A percentile compares a stretch with the other conserved stretches of the same genome.
Evolutionary conservation across 2,888 invertebrate genomes (phyloP).

Genomic region (Pediacus dermestoides): DNA sequence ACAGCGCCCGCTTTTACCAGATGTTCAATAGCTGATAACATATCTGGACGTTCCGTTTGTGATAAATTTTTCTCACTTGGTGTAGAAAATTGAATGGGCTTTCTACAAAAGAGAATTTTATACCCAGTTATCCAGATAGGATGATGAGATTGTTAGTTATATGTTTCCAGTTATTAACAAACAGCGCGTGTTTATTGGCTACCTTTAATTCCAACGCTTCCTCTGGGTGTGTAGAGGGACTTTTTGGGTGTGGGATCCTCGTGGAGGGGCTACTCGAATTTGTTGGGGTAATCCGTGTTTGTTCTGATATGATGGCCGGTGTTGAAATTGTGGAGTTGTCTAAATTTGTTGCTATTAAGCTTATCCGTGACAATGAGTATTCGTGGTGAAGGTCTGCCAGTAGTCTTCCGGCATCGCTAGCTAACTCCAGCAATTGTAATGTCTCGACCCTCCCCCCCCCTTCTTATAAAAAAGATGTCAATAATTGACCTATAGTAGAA

Average conservation of each 20-base stretch:
- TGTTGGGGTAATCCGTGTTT: too few relatives aligned
- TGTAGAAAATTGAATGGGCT: background rate
- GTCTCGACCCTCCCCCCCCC: conserved; percentile 2
- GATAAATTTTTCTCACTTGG: background rate
- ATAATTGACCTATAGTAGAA: background rate
- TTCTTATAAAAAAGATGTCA: background rate
- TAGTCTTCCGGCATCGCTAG: conserved; percentile 3
- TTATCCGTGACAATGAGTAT: background rate
- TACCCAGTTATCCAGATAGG: background rate
- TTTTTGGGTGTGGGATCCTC: too few relatives aligned
- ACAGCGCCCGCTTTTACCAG: background rate
- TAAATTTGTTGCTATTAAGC: background rate
- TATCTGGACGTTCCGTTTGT: background rate
- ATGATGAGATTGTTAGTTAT: background rate
- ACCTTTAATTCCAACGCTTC: too few relatives aligned
- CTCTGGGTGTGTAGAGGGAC: too few relatives aligned
- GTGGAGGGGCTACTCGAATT: too few relatives aligned
- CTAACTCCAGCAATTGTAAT: background rate
- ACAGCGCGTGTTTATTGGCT: too few relatives aligned
- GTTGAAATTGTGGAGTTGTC: too few relatives aligned
- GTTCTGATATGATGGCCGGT: too few relatives aligned
- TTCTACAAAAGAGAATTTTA: background rate
- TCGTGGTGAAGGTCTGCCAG: background rate
- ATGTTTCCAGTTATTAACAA: background rate
- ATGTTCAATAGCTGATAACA: background rate